Evolutionary conservation across 1,140 invertebrate genomes (phyloP), one percentile per base, ranked within the genome.

Genomic region (Saxidomus purpurata): DNA sequence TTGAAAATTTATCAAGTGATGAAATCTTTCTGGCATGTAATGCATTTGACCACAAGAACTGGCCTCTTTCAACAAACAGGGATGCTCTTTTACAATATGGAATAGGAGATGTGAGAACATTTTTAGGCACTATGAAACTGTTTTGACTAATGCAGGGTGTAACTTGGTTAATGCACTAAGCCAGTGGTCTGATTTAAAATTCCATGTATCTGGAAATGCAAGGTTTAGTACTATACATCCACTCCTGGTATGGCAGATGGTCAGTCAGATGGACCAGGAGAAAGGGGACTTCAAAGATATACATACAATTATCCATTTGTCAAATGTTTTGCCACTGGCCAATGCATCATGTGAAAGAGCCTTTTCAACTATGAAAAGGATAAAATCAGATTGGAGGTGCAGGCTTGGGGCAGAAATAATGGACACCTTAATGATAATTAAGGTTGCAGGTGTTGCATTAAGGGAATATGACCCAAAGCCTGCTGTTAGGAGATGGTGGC

Each of bases 321-420:
- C 77, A 22, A 81, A 52, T 87, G 31, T 83, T n/a, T 38, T 79
- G 9, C 81, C 82, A 22, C 28, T 84, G 28, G 63, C 22, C 4
- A 90, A 81, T 77, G 74, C 89, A 15, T n/a, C 71, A 11, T 77
- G 69, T 85, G 82, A 90, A 36, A 76, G 89, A 28, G 74, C 77
- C 13, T 90, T 90, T 38, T 82, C 63, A 0, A 43, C 63, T 15
- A 89, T 89, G 88, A 89, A 89, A 47, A 52, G 31, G 22, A 67
- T 89, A 0, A 89, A 85, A 43, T 34, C n/a, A 52, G 88, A 76
- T 25, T 89, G 81, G 88, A 71, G 81, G 34, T 43, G n/a, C n/a
- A n/a, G n/a, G n/a, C n/a, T n/a, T n/a, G n/a, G n/a, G n/a, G n/a
- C n/a, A n/a, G n/a, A n/a, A n/a, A n/a, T n/a, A n/a, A n/a, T n/a